Evolutionary conservation across 1,140 invertebrate species (phyloP).

Genomic region (Brachystomella parvula): DNA sequence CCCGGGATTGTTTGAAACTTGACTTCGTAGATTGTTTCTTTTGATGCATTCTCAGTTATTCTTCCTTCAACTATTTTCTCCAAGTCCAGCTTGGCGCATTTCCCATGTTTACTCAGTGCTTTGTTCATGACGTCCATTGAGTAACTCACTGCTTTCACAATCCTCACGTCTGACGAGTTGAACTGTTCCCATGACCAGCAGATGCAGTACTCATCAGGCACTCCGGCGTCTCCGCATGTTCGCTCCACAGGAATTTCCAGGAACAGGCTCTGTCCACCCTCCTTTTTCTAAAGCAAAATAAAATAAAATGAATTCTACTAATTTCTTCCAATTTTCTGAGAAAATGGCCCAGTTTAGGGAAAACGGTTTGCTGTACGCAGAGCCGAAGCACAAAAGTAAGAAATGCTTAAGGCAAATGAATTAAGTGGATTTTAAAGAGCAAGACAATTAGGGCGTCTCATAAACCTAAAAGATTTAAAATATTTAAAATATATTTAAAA

Average conservation of each 20-base stretch:
- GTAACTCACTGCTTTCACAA: not conserved
- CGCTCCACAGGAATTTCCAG: not conserved
- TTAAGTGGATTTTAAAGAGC: too few species aligned
- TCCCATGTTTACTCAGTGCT: conserved; percentile 43
- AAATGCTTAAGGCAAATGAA: too few species aligned
- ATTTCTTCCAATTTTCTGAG: too few species aligned
- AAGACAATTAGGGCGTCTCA: too few species aligned
- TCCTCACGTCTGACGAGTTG: not conserved
- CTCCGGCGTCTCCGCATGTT: conserved; percentile 60
- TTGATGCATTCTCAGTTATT: conserved; percentile 19
- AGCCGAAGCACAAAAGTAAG: too few species aligned
- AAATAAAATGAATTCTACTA: too few species aligned
- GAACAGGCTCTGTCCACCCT: conserved; percentile 5
- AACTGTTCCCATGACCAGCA: conserved; percentile 2
- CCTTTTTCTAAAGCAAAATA: not conserved
- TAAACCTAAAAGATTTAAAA: too few species aligned
- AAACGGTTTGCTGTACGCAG: too few species aligned
- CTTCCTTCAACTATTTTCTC: conserved; percentile 50
- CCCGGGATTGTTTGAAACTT: conserved; percentile 55
- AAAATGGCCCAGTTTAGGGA: too few species aligned
- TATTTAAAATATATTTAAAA: too few species aligned
- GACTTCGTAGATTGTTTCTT: not conserved
- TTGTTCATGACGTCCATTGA: conserved; percentile 56
- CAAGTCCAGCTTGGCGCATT: conserved; percentile 52
- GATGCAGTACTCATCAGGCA: conserved; percentile 41